These are phyloP conservation scores for Oreochromis aureus DNA, from an alignment of 2,113 vertebrate species.

Conservation along the genomic window DNA sequence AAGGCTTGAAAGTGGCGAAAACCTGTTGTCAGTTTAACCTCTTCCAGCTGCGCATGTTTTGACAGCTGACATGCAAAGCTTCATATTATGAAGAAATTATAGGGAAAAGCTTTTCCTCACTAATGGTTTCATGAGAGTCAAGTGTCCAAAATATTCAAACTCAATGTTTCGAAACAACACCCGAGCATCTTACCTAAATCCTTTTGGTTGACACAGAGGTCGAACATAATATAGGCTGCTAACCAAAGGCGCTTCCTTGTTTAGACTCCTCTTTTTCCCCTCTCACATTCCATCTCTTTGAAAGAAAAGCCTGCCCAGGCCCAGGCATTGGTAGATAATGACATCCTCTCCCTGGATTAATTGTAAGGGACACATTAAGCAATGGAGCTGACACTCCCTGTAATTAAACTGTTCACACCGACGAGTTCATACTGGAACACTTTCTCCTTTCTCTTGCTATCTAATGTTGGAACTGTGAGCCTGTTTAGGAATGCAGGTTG, in stretches of 20 bases:
- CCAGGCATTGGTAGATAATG: conserved; percentile 64
- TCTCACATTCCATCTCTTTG: conserved; percentile 9
- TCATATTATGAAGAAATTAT: conserved; percentile 59
- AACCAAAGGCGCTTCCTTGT: conserved; percentile 33
- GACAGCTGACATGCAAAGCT: conserved; percentile 66
- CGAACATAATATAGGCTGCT: not conserved
- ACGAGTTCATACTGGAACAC: conserved; percentile 59
- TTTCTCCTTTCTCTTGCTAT: conserved; percentile 3
- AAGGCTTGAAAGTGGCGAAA: conserved; percentile 26
- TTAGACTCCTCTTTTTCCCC: conserved; percentile 12
- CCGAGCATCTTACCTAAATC: not conserved
- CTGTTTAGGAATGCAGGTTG: not conserved
- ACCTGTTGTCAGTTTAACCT: conserved; percentile 58
- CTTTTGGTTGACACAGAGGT: conserved; percentile 18
- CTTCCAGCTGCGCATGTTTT: conserved; percentile 66
- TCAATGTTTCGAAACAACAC: conserved; percentile 9
- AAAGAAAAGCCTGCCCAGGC: conserved; percentile 46
- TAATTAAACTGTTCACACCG: conserved; percentile 69
- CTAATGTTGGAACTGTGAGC: not conserved
- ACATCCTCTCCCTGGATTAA: conserved; percentile 71
- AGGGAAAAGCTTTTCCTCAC: conserved; percentile 27
- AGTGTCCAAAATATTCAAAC: conserved; percentile 3
- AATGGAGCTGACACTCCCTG: conserved; percentile 67
- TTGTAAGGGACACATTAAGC: conserved; percentile 69
- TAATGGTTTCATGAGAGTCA: conserved; percentile 5